phyloP scores from a whole-genome alignment of 1,140 invertebrate species.

The Penaeus vannamei region DNA sequence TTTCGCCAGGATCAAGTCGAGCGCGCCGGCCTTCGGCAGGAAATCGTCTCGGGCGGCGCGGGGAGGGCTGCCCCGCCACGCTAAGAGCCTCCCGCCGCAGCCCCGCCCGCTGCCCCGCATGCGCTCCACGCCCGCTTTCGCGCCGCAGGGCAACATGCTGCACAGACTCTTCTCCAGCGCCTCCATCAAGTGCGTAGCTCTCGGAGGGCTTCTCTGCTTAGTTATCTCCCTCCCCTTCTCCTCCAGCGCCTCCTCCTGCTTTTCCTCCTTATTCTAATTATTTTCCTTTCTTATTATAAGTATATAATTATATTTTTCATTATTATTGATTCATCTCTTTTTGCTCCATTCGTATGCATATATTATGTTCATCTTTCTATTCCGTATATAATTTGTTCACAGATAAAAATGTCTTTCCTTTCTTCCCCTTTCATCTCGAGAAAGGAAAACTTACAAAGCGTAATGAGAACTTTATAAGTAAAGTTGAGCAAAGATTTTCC shows the following conservation, averaged over 20 bases:
- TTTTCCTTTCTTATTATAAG: too few species aligned
- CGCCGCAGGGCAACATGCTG: conserved; percentile 9
- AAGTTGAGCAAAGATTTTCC: too few species aligned
- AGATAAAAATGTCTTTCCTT: too few species aligned
- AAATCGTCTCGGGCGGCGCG: conserved; percentile 41
- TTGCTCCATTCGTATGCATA: too few species aligned
- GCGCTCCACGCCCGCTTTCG: conserved; percentile 1
- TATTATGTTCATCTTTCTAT: too few species aligned
- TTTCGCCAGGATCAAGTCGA: conserved; percentile 32
- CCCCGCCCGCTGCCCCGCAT: conserved; percentile 38
- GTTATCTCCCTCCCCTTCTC: background rate
- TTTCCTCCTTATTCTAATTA: too few species aligned
- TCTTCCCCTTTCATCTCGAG: too few species aligned
- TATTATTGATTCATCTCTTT: too few species aligned
- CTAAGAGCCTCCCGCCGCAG: conserved; percentile 53
- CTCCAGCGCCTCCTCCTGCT: background rate
- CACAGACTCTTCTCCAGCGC: conserved; percentile 67
- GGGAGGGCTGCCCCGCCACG: conserved; percentile 55
- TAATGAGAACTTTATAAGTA: too few species aligned
- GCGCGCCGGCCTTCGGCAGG: conserved; percentile 39
- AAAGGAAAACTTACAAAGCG: background rate
- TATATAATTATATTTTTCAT: too few species aligned
- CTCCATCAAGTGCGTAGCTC: conserved; percentile 67
- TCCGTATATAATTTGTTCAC: too few species aligned
- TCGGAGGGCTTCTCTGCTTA: background rate